Evolutionary conservation across 2,888 invertebrate genomes (phyloP), one percentile per base, ranked within the genome.

Genomic region (Zonitis immaculata): DNA sequence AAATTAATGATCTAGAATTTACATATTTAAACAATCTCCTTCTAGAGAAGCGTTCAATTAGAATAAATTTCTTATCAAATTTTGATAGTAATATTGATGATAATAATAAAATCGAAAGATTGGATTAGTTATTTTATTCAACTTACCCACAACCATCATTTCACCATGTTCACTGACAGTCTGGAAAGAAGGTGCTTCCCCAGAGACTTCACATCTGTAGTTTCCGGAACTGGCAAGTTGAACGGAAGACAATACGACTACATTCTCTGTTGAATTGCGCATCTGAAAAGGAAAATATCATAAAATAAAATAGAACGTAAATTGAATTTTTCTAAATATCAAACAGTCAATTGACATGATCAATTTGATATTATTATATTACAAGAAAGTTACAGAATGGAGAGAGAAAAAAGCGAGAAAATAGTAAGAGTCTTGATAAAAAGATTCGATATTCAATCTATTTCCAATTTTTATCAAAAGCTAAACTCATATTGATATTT

Each of bases 91-190:
- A 30, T n/a, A n/a, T 4, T 6, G n/a, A n/a, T n/a, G n/a, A n/a
- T n/a, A n/a, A 16, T 32, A 32, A 32, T 16, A 9, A 8, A 7
- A 16, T 32, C 14, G 32, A 14, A 25, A 32, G 7, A 32, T 30
- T 5, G n/a, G 14, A 14, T 6, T n/a, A n/a, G n/a, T 16, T 9
- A 9, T 6, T 35, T 1, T 12, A 39, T 48, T 20, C 16, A 46
- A 82, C 84, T 83, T 77, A 86, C 86, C 85, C 54, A 85, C 85
- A 67, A 86, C 85, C 65, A 78, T 78, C 84, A 86, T 85, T 66
- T 83, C 81, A 60, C 82, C 82, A 66, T 82, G 82, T 67, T 84
- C 84, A 43, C 81, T 81, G 62, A 86, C 84, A 49, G 86, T 86
- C 72, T 85, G 82, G 72, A 87, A 87, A 58, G 81, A 82, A 44